Percentiles rank a stretch among this genome's conserved stretches.
phyloP scores from a whole-genome alignment of 2,113 vertebrate genomes.

The Aphelocoma coerulescens region DNA sequence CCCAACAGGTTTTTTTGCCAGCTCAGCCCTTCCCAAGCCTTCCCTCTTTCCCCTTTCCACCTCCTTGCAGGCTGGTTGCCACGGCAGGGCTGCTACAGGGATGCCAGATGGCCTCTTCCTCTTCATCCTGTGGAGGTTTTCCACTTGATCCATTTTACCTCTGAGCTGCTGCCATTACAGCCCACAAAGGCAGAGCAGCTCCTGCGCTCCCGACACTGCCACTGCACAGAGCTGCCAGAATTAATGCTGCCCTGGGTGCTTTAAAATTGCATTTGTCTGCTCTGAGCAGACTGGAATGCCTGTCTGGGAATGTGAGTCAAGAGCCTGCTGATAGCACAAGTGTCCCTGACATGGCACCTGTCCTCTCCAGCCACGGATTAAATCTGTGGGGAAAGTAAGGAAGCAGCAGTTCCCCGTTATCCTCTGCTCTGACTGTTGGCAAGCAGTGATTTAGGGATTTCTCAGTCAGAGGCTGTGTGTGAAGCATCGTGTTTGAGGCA shows the following conservation, averaged over 20 bases:
- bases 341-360: fast-evolving
- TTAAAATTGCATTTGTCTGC: neutral
- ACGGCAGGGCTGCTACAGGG: neutral
- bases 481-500: neutral
- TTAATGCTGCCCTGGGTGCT: neutral
- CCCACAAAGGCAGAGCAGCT: neutral
- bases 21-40: neutral
- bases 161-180: neutral
- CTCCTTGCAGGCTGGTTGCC: neutral
- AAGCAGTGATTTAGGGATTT: neutral
- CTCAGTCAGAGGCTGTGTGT: neutral
- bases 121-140: neutral
- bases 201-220: neutral
- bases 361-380: neutral
- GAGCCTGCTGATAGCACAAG: neutral
- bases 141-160: neutral
- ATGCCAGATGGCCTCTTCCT: neutral
- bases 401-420: neutral
- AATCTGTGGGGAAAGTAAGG: neutral
- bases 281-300: neutral
- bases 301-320: neutral
- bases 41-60: neutral
- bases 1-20: neutral
- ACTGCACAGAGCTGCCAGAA: neutral
- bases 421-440: neutral